phyloP scores from a whole-genome alignment of 2,888 invertebrate species.

The Pelosia muscerda region DNA sequence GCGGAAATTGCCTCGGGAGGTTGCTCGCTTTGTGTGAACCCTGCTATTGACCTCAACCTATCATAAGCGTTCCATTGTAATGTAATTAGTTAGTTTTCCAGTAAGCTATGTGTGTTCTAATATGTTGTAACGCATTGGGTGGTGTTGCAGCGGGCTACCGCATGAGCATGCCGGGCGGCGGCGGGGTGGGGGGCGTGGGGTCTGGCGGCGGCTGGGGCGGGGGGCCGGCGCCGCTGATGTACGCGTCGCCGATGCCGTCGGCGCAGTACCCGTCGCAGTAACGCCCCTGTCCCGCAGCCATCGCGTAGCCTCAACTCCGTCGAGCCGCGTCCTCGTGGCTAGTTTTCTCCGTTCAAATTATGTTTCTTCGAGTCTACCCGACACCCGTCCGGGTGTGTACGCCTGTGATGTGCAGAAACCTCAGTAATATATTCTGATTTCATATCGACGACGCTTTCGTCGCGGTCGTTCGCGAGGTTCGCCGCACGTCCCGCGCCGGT shows the following conservation, averaged over 20 bases:
- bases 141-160: slow-evolving; percentile 86
- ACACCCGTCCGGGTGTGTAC: slow-evolving; percentile 20
- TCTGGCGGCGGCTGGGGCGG: slow-evolving; percentile 81
- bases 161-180: slow-evolving; percentile 85
- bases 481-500: too few species aligned
- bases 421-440: slow-evolving; percentile 16
- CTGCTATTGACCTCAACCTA: neutral
- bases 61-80: neutral
- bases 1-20: too few species aligned
- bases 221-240: slow-evolving; percentile 89
- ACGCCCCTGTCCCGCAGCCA: slow-evolving; percentile 54
- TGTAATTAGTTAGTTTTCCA: too few species aligned
- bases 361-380: slow-evolving; percentile 25
- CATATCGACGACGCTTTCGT: slow-evolving; percentile 37
- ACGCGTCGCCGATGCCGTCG: slow-evolving; percentile 94
- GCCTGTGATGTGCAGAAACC: slow-evolving; percentile 27
- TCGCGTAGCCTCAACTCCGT: slow-evolving; percentile 10
- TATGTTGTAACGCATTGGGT: slow-evolving; percentile 15
- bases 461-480: slow-evolving; percentile 29
- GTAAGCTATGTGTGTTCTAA: neutral
- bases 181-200: slow-evolving; percentile 64
- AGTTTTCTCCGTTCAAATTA: slow-evolving; percentile 26
- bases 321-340: slow-evolving; percentile 11
- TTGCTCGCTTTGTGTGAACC: too few species aligned
- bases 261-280: slow-evolving; percentile 95